Conservation (phyloP, 1,140 invertebrate genomes). For the Littorina saxatilis region DNA sequence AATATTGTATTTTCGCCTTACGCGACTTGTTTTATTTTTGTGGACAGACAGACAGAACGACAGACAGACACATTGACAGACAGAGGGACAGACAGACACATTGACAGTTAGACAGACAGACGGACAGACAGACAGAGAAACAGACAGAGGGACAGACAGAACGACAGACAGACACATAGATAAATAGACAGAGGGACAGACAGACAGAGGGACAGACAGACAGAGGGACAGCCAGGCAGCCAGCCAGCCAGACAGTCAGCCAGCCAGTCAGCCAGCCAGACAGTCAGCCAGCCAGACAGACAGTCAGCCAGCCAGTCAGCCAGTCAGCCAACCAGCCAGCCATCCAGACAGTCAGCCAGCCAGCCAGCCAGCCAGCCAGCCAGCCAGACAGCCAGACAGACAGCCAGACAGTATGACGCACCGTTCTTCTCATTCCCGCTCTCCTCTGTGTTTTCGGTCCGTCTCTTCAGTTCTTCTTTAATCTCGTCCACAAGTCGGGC, state of each 20-base stretch:
- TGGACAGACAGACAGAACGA: background rate
- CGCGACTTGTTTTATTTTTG: too few species aligned
- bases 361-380: background rate
- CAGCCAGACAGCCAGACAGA: background rate
- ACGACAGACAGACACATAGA: conserved; percentile 1
- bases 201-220: background rate
- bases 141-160: background rate
- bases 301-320: background rate
- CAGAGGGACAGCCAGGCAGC: background rate
- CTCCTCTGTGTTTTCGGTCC: background rate
- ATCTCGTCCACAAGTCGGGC: conserved; percentile 40
- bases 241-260: background rate
- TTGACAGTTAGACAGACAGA: background rate
- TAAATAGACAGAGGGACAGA: background rate
- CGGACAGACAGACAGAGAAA: background rate
- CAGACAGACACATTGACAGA: background rate
- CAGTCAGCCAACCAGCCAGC: background rate
- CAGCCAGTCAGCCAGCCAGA: background rate
- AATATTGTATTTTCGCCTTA: too few species aligned
- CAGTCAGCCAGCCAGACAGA: background rate
- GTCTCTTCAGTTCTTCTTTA: conserved; percentile 36
- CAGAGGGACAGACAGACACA: background rate
- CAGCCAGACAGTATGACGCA: background rate
- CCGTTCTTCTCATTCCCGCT: background rate
- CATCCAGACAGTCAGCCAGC: background rate